Conservation (phyloP, 2,797 vertebrate species). For the Lemur catta region DNA sequence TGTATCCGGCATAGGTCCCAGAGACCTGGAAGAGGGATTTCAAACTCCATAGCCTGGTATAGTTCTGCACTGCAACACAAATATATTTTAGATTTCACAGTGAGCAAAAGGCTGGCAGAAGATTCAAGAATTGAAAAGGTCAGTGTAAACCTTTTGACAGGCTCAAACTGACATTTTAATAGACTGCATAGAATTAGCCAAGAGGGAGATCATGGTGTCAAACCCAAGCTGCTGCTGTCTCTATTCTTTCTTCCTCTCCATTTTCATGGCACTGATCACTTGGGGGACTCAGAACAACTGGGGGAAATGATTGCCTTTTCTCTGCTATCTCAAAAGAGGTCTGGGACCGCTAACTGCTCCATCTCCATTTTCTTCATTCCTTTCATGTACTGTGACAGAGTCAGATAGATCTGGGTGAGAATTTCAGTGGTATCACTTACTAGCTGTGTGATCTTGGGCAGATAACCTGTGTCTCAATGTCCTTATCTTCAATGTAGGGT, state of each 20-base stretch:
- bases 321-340: constrained; percentile 46
- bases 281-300: constrained; percentile 31
- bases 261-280: constrained; percentile 57
- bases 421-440: background rate
- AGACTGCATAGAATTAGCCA: background rate
- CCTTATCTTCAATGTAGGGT: background rate
- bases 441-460: background rate
- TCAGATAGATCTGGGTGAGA: background rate
- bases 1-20: background rate
- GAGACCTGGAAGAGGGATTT: constrained; percentile 50
- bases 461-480: background rate
- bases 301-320: constrained; percentile 26
- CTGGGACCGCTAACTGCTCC: background rate
- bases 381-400: background rate
- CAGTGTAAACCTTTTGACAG: constrained; percentile 44
- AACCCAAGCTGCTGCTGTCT: background rate
- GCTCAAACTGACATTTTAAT: constrained; percentile 51
- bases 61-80: background rate
- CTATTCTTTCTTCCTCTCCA: background rate
- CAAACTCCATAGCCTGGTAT: constrained; percentile 1
- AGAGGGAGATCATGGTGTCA: constrained; percentile 47
- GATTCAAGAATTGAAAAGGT: constrained; percentile 46
- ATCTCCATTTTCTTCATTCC: constrained; percentile 36
- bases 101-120: background rate
- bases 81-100: constrained; percentile 34